Evolutionary conservation across 2,888 invertebrate genomes (phyloP), one percentile per base, ranked within the genome.

Genomic region (Tetragnatha montana): DNA sequence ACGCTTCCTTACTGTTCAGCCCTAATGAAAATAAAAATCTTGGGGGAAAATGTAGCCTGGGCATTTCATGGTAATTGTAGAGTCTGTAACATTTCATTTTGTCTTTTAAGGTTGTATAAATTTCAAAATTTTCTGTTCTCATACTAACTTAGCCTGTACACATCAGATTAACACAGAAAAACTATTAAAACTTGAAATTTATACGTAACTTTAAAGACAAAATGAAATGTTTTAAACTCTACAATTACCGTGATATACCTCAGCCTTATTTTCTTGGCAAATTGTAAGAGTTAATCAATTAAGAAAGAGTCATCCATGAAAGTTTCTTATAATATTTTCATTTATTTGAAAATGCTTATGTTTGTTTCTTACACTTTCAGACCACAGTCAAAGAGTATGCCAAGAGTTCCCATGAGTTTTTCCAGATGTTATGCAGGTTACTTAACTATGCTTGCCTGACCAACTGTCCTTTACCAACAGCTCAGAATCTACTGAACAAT

Each of bases 391-490:
- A 95, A 93, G 95, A 96, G 91, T 94, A 96, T 94, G 95, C 97
- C 91, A 94, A 82, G 60, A 91, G 69, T 75, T 92, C 91, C 60
- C 91, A 89, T 92, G 93, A 92, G 91, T 92, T 92, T 85, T 93
- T 93, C 92, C 95, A 96, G 94, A 94, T 96, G 89, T 93, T 96
- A 90, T 96, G 96, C 92, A 94, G 96, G 75, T 94, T 97, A 91
- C 94, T 96, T 84, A 95, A 95, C 93, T 96, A 95, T 92, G 96
- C 96, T 0, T 93, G 93, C 92, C 92, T 95, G 87, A 95, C 96
- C 74, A 95, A 95, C 81, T 96, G 96, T 89, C 95, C 96, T 1
- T 94, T 97, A 88, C 95, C 96, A 4, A 95, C 95, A 51, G 95
- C 96, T 74, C 96, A 97, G 92, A 94, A 95, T n/a, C 94, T 96